Conservation (phyloP, 2,888 invertebrate genomes). For the Hypomecis atomaria region DNA sequence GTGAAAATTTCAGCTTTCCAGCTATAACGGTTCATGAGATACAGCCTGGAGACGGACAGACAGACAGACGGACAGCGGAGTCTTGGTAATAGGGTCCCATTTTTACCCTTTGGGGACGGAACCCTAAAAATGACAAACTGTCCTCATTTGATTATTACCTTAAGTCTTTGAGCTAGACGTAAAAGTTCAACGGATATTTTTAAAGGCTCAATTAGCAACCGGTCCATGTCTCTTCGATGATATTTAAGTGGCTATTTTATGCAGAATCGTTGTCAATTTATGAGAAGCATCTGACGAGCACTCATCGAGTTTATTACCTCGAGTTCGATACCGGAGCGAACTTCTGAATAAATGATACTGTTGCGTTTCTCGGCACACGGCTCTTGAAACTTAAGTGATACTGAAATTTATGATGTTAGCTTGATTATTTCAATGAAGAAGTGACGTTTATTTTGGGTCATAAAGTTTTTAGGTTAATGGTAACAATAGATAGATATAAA, state of each 20-base stretch:
- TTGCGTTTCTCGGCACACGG: constrained; percentile 19
- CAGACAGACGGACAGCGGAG: too few species aligned
- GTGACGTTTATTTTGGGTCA: neutral
- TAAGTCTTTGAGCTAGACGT: constrained; percentile 46
- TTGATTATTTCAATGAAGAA: constrained; percentile 11
- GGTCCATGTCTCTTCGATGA: constrained; percentile 53
- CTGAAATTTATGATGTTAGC: constrained; percentile 16
- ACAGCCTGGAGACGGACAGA: too few species aligned
- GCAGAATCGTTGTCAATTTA: constrained; percentile 62
- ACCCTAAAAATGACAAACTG: too few species aligned
- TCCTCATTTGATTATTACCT: too few species aligned
- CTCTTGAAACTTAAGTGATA: constrained; percentile 27
- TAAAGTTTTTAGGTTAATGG: neutral
- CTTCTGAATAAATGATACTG: constrained; percentile 32
- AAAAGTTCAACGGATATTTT: constrained; percentile 53
- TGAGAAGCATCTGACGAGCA: constrained; percentile 41
- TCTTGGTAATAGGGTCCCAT: too few species aligned
- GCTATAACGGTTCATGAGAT: too few species aligned
- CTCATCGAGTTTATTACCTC: constrained; percentile 38
- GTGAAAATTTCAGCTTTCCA: too few species aligned
- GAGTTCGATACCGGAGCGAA: constrained; percentile 32
- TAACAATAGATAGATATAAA: too few species aligned
- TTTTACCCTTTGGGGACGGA: too few species aligned
- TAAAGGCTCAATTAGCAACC: constrained; percentile 66
- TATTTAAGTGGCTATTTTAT: constrained; percentile 60